Base-by-base conservation (phyloP, 2,797 vertebrate genomes). In the Anomalospiza imberbis region DNA sequence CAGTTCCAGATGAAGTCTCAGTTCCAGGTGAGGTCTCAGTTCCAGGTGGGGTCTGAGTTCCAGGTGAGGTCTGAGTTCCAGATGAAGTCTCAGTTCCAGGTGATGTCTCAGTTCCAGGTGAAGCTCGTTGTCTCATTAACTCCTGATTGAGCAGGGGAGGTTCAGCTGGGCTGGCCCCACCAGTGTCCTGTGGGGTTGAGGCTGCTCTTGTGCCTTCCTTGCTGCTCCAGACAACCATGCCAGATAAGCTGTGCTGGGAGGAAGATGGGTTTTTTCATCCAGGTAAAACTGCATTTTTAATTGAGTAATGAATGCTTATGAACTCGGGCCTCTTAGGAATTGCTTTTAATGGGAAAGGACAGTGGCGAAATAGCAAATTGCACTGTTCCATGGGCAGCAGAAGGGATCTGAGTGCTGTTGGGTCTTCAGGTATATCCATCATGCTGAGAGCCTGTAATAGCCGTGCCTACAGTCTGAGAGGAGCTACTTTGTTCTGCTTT, bases 201-300 rank as follows among this genome's bases (percentile, higher is more conserved):
- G 40, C 20, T 77, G 31, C 7, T 3, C 51, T 38, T 19, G 7
- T 31, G n/a, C 36, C 16, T 36, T 50, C 6, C 25, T 32, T 20
- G 6, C 36, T 77, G 31, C 40, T 36, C 1, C 14, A 62, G 17
- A 3, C 38, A 36, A 0, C 7, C 11, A 2, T 0, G 4, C 9
- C 9, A 19, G 5, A 1, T 1, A 2, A 47, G 3, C 20, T 12
- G 18, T 13, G 26, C 32, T 63, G 63, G 36, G 28, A 78, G 31
- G 10, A 21, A 9, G 17, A 2, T 10, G 53, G 10, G 0, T 6
- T 68, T 38, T 26, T 5, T 85, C 18, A 20, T 28, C 21, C n/a
- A 20, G 36, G 36, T 91, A 55, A 91, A 92, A 45, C 13, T 51
- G 12, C 7, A 0, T 38, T 78, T 89, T 76, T n/a, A 31, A 28